Base-by-base conservation (phyloP, 2,113 vertebrate species). In the Prietella phreatophila region DNA sequence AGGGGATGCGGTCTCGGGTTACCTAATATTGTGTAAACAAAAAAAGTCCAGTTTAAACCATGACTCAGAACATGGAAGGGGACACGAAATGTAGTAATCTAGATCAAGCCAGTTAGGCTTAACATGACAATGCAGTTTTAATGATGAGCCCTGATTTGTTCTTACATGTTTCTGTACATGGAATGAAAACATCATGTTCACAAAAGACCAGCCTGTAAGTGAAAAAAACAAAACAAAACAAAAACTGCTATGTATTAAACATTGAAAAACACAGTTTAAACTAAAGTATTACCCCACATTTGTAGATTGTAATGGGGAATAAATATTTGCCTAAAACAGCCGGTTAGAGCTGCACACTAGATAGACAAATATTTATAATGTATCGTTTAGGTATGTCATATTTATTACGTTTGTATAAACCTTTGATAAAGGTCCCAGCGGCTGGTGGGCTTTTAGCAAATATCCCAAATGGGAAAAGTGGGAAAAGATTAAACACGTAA, bases 21-120 rank as follows among this genome's bases (percentile, higher is more conserved):
- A 20, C 36, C 22, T 63, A 39, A 30, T 76, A 84, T 61, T 61
- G n/a, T 53, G 42, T 2, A n/a, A 53, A 61, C 53, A 81, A 22
- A 84, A 6, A 60, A 33, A 87, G 56, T 47, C 33, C 55, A 87
- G 36, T 15, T 78, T 19, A 22, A 89, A 69, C 47, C 71, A n/a
- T 86, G 88, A 89, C 55, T 78, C 85, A 71, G 82, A 85, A 61
- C 10, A 56, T 17, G 50, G 13, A 82, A 22, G 27, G 11, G 86
- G 15, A 27, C 9, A 39, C n/a, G 27, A 84, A 80, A 81, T 42
- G 56, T 27, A 6, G 58, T 19, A 0, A 81, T 87, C 47, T 20
- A 4, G 20, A 50, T 30, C 81, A 60, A 10, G 30, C 71, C 47
- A 69, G 19, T 10, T 39, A 47, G n/a, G n/a, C 19, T n/a, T 56